Percentiles rank a stretch among this genome's conserved stretches.
phyloP scores from a whole-genome alignment of 2,113 vertebrate genomes.

The Nesogale talazaci region DNA sequence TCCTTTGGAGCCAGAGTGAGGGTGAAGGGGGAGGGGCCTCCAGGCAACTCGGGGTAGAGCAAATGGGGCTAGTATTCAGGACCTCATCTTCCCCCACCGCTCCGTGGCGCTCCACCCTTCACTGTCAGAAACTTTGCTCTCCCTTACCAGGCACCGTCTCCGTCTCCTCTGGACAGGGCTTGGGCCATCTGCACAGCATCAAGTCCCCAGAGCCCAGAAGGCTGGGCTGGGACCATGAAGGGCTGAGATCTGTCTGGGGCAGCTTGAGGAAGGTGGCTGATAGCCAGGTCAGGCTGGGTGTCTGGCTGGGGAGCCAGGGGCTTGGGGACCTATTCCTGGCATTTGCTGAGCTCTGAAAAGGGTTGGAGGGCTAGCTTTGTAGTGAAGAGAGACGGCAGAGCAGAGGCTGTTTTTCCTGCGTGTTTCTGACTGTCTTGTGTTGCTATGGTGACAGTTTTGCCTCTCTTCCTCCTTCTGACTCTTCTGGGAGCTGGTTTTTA shows the following conservation, averaged over 20 bases:
- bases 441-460: slow-evolving; percentile 81
- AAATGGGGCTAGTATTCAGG: background rate
- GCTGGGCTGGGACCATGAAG: background rate
- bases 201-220: slow-evolving; percentile 25
- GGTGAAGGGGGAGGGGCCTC: too few species aligned
- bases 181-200: background rate
- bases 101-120: background rate
- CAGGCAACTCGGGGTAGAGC: background rate
- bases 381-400: slow-evolving; percentile 41
- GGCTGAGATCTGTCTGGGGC: background rate
- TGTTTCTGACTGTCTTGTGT: slow-evolving; percentile 77
- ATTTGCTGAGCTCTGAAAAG: background rate
- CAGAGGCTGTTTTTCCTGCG: slow-evolving; percentile 71
- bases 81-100: background rate
- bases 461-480: slow-evolving; percentile 78
- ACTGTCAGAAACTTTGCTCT: slow-evolving; percentile 60
- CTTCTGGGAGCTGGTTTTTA: slow-evolving; percentile 82
- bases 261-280: background rate
- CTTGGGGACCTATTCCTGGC: background rate
- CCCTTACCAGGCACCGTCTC: background rate
- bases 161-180: background rate
- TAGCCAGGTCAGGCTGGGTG: background rate
- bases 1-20: background rate
- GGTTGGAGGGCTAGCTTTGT: background rate
- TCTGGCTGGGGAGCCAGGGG: background rate